Base-by-base conservation (phyloP, 2,888 invertebrate species). In the Steinernema hermaphroditum region DNA sequence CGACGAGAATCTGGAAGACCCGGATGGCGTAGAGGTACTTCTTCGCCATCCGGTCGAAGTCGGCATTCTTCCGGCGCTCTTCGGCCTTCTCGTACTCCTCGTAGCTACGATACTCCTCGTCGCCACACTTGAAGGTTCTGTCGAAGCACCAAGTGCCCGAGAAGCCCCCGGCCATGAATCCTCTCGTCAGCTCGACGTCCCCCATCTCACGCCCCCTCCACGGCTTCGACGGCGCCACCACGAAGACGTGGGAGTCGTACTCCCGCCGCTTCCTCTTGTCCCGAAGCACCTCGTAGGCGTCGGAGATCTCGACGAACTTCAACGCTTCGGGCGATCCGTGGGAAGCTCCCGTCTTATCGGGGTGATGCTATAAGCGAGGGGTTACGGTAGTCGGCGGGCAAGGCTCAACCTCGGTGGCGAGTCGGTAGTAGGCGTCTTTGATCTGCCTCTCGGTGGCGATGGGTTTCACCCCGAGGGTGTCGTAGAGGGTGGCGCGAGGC, bases 251-350 rank as follows among this genome's bases (percentile, higher is more conserved):
- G 8, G 43, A 22, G 49, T 76, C 76, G 68, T 78, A 76, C 4
- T 68, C 71, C 27, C 43, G 29, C 14, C 76, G 69, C 69, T 73
- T 76, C 27, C 27, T 68, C 29, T 49, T n/a, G 37, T 78, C 78
- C 41, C 34, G 69, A 2, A 78, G 71, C 16, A 72, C 68, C 8
- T 73, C 74, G 70, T 69, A 73, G 24, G 73, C 73, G 44, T 70
- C 70, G 41, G 19, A 70, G 16, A 73, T 34, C 34, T 70, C 57
- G 16, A 70, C 46, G 62, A 73, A 73, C 24, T 50, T 69, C 50
- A 62, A 32, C 62, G 62, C 62, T 32, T 62, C 29, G 6, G 27
- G 4, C 32, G 62, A 62, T 12, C 29, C 29, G 2, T 27, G 29
- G 12, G 6, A 19, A 32, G 62, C 62, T 29, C 62, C 62, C 9